phyloP scores from a whole-genome alignment of 1,140 invertebrate species.

The Drosophila subpulchrella region DNA sequence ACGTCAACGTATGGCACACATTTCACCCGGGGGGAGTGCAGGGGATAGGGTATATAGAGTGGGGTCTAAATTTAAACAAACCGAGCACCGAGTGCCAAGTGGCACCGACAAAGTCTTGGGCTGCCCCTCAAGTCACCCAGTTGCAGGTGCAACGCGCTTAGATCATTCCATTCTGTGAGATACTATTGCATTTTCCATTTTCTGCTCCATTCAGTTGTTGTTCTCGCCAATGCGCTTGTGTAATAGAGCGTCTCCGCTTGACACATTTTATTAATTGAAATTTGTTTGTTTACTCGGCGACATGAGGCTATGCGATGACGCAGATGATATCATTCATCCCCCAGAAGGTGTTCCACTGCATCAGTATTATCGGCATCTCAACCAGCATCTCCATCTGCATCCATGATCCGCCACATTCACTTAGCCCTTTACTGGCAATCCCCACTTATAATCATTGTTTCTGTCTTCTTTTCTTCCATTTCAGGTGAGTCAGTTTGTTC shows the following conservation, averaged over 20 bases:
- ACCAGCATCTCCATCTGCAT: slow-evolving; percentile 1
- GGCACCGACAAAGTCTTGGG: slow-evolving; percentile 45
- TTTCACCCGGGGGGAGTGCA: slow-evolving; percentile 20
- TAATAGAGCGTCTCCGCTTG: slow-evolving; percentile 75
- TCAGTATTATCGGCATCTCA: not conserved
- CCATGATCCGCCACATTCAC: slow-evolving; percentile 4
- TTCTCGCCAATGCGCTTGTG: slow-evolving; percentile 41
- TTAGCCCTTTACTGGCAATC: slow-evolving; percentile 3
- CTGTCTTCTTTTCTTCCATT: slow-evolving; percentile 61
- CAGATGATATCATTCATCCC: slow-evolving; percentile 30
- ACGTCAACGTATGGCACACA: slow-evolving; percentile 56
- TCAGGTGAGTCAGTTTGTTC: slow-evolving; percentile 85
- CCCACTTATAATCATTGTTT: slow-evolving; percentile 44
- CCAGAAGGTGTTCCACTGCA: slow-evolving; percentile 13
- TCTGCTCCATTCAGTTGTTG: not conserved
- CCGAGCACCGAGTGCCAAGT: slow-evolving; percentile 53
- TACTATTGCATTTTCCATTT: not conserved
- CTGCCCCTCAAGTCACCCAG: slow-evolving; percentile 30
- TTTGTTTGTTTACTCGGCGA: slow-evolving; percentile 68
- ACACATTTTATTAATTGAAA: slow-evolving; percentile 82
- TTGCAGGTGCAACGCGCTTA: slow-evolving; percentile 57
- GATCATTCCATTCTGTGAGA: slow-evolving; percentile 10
- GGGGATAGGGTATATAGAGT: not conserved
- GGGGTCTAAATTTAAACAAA: slow-evolving; percentile 66
- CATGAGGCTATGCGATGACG: slow-evolving; percentile 23